phyloP scores from a whole-genome alignment of 2,888 invertebrate genomes.

The Ophioninae sp. region DNA sequence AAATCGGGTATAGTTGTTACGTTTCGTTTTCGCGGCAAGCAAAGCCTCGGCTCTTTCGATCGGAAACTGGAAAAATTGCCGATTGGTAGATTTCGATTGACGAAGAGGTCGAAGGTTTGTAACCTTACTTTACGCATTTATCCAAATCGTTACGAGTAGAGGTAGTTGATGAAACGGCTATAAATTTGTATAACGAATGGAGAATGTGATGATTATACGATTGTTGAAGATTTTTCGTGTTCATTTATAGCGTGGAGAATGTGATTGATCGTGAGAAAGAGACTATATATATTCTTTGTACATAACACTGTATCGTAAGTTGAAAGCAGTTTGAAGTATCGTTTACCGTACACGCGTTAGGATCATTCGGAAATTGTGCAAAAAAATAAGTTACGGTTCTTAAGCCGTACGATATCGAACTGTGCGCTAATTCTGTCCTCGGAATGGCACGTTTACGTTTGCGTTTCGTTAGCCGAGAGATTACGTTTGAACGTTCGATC shows the following conservation, averaged over 20 bases:
- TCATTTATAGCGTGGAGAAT: slow-evolving; percentile 32
- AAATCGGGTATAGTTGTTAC: neutral
- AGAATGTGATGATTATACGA: slow-evolving; percentile 28
- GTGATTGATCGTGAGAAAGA: slow-evolving; percentile 54
- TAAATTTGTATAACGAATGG: slow-evolving; percentile 14
- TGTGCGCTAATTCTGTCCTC: slow-evolving; percentile 8
- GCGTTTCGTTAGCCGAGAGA: neutral
- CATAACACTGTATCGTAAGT: slow-evolving; percentile 43
- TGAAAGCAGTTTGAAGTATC: slow-evolving; percentile 26
- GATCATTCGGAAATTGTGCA: slow-evolving; percentile 20
- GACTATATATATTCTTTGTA: slow-evolving; percentile 57
- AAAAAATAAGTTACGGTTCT: slow-evolving; percentile 13
- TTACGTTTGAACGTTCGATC: neutral
- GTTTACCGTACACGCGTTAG: slow-evolving; percentile 22
- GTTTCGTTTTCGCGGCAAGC: neutral
- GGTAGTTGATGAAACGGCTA: slow-evolving; percentile 31
- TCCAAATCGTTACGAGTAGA: slow-evolving; percentile 26
- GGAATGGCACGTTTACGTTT: slow-evolving; percentile 11
- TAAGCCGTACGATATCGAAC: slow-evolving; percentile 28
- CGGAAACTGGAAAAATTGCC: neutral
- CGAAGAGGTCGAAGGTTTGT: neutral
- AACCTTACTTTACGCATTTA: slow-evolving; percentile 11
- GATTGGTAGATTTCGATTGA: neutral
- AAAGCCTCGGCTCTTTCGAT: neutral
- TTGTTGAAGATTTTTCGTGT: slow-evolving; percentile 35